Evolutionary conservation across 2,113 vertebrate genomes (phyloP).

Genomic region (Tetraodon nigroviridis): DNA sequence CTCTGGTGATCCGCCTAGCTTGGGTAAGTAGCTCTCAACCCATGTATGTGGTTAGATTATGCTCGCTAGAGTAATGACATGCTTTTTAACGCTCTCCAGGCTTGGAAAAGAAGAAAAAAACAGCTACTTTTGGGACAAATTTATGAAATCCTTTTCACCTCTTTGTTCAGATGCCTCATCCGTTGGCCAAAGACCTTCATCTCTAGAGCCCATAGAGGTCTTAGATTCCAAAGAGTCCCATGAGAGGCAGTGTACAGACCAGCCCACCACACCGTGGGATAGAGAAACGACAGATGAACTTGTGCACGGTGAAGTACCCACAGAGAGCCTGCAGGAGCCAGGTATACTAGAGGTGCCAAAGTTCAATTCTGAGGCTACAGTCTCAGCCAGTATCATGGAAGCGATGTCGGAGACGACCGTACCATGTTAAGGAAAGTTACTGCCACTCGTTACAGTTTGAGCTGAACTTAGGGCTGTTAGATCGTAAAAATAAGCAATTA

Average conservation of each 20-base stretch:
- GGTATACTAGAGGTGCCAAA: slow-evolving; percentile 21
- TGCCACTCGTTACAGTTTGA: background rate
- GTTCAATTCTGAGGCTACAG: background rate
- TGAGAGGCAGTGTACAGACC: slow-evolving; percentile 3
- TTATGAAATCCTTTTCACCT: background rate
- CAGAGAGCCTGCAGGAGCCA: slow-evolving; percentile 12
- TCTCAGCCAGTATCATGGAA: background rate
- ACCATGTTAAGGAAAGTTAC: slow-evolving; percentile 7
- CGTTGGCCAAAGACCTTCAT: slow-evolving; percentile 28
- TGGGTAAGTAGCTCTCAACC: slow-evolving; percentile 36
- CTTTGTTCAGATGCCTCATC: slow-evolving; percentile 36
- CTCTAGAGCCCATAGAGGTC: slow-evolving; percentile 28
- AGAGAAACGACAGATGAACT: background rate
- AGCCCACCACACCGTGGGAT: background rate
- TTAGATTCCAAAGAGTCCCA: slow-evolving; percentile 19
- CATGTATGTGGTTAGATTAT: slow-evolving; percentile 5
- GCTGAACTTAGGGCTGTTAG: slow-evolving; percentile 11
- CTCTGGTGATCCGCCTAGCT: slow-evolving; percentile 37
- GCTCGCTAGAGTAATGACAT: slow-evolving; percentile 9
- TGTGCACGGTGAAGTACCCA: background rate
- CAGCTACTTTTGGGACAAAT: slow-evolving; percentile 4
- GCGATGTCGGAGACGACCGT: slow-evolving; percentile 1
- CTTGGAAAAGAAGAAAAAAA: slow-evolving; percentile 4
- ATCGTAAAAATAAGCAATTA: background rate
- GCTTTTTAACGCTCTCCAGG: background rate